Evolutionary conservation across 2,797 vertebrate species (phyloP).

Genomic region (Cheirogaleus major): DNA sequence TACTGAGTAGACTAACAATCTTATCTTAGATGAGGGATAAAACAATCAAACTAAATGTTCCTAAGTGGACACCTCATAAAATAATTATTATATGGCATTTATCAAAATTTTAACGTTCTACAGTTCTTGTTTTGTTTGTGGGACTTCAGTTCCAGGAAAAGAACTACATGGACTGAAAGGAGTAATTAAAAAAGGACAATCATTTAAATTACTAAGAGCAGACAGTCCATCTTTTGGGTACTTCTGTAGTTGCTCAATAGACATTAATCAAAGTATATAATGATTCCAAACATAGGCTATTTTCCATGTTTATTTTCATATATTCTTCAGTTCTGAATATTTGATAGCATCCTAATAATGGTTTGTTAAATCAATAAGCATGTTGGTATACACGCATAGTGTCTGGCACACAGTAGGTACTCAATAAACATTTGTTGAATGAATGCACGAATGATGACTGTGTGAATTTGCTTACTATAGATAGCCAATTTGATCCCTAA

Average conservation of each 20-base stretch:
- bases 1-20: neutral
- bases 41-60: slow-evolving; percentile 56
- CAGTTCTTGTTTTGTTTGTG: slow-evolving; percentile 53
- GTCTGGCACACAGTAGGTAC: neutral
- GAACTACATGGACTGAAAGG: neutral
- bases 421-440: neutral
- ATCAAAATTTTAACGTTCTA: slow-evolving; percentile 63
- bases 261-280: neutral
- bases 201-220: slow-evolving; percentile 30
- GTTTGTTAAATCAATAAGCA: neutral
- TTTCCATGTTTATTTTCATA: neutral
- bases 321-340: slow-evolving; percentile 8
- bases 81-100: slow-evolving; percentile 51
- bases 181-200: neutral
- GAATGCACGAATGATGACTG: neutral
- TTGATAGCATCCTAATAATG: neutral
- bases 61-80: slow-evolving; percentile 59
- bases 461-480: neutral
- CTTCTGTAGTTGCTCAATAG: slow-evolving; percentile 41
- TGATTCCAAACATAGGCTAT: neutral
- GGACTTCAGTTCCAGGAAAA: slow-evolving; percentile 54
- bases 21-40: slow-evolving; percentile 42
- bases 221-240: neutral
- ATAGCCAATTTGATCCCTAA: neutral
- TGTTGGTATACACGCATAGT: neutral